These are phyloP conservation scores for Caenorhabditis virilis DNA, from an alignment of 2,888 invertebrate genomes.

Conservation along the genomic window DNA sequence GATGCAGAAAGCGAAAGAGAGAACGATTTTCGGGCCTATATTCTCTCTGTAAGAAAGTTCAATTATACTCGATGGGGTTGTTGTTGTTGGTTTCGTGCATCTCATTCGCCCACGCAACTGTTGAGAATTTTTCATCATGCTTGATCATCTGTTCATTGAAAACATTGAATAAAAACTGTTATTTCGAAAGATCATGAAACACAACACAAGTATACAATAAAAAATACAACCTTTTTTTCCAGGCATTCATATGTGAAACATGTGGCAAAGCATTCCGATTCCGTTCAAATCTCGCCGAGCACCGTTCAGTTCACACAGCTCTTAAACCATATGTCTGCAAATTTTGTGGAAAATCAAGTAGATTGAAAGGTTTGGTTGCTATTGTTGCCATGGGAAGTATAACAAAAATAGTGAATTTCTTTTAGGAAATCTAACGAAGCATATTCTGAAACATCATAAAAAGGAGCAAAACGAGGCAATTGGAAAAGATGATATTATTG, in stretches of 20 bases:
- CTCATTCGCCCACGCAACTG: no score
- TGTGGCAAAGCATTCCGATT: constrained; percentile 69
- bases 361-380: constrained; percentile 67
- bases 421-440: constrained; percentile 68
- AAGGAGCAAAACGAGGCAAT: constrained; percentile 65
- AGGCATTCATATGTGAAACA: constrained; percentile 68
- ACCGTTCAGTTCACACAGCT: constrained; percentile 68
- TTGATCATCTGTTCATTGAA: no score
- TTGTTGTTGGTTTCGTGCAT: no score
- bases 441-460: constrained; percentile 69
- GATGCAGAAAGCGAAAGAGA: no score
- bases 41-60: no score
- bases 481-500: constrained; percentile 68
- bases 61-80: no score
- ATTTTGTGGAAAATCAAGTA: constrained; percentile 67
- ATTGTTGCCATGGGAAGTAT: no score
- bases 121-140: no score
- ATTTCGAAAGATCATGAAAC: no score
- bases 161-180: no score
- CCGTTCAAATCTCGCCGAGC: constrained; percentile 68
- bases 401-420: background rate
- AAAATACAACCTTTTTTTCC: constrained; percentile 17
- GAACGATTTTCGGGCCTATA: no score
- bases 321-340: constrained; percentile 68
- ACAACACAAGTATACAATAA: background rate